Evolutionary conservation across 64 coral and sea anemone species (phyloP).

Genomic region (Porites australiensis): DNA sequence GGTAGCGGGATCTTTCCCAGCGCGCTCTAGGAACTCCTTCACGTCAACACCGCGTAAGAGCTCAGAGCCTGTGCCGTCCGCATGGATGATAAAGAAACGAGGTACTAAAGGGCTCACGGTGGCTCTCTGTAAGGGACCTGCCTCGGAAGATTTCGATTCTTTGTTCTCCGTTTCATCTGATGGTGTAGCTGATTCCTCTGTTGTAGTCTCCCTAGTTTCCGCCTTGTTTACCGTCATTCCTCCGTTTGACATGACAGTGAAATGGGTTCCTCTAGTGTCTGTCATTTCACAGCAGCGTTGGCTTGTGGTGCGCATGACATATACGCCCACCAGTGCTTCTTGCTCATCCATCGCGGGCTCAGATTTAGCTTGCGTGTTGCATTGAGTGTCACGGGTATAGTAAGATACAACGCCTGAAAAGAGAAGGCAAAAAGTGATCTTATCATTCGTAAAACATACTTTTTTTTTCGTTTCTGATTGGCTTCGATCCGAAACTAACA

Average conservation of each 20-base stretch:
- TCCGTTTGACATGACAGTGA: conserved; percentile 85
- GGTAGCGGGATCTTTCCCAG: conserved; percentile 76
- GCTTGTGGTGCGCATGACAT: conserved; percentile 82
- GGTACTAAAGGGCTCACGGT: conserved; percentile 75
- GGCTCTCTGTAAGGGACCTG: background rate
- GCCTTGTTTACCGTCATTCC: conserved; percentile 43
- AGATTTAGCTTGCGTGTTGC: background rate
- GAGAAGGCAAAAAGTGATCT: background rate
- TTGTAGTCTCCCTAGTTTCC: background rate
- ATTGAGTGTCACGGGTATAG: conserved; percentile 8
- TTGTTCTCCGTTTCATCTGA: background rate
- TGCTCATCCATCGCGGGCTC: conserved; percentile 17
- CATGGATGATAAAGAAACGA: conserved; percentile 88
- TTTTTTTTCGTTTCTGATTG: too few relatives aligned
- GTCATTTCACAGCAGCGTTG: conserved; percentile 86
- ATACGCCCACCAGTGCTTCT: conserved; percentile 60
- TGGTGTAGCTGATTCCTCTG: background rate
- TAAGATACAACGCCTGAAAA: conserved; percentile 82
- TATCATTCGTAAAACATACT: too few relatives aligned
- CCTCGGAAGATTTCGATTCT: background rate
- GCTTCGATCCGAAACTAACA: too few relatives aligned
- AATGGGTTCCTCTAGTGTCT: conserved; percentile 72
- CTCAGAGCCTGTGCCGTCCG: conserved; percentile 96
- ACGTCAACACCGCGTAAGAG: conserved; percentile 85
- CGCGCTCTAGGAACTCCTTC: conserved; percentile 70